Percentiles rank a stretch among this genome's conserved stretches.
Conservation (phyloP, 2,888 invertebrate species). For the Thecocarcelia acutangulata region DNA sequence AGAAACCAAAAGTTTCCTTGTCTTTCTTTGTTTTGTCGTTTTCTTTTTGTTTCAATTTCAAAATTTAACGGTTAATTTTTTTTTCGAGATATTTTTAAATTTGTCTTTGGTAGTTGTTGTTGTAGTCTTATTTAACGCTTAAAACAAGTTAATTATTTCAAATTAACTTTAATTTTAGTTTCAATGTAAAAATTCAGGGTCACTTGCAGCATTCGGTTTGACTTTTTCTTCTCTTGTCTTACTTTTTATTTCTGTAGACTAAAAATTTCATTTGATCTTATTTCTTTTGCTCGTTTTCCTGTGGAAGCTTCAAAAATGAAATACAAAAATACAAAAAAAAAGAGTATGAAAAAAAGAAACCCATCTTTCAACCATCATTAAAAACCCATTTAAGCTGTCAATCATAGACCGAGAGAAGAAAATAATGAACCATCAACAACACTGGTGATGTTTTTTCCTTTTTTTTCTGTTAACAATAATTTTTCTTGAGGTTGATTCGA, state of each 20-base stretch:
- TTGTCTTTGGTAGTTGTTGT: slow-evolving; percentile 6
- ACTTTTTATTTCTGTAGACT: not conserved
- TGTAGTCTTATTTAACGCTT: slow-evolving; percentile 5
- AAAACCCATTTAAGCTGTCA: slow-evolving; percentile 80
- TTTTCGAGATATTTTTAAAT: slow-evolving; percentile 34
- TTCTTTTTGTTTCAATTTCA: not conserved
- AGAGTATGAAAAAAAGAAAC: slow-evolving; percentile 27
- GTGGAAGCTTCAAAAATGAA: slow-evolving; percentile 2
- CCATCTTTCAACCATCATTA: slow-evolving; percentile 74
- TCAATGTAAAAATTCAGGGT: slow-evolving; percentile 61
- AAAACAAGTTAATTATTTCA: slow-evolving; percentile 48
- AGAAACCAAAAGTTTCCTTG: slow-evolving; percentile 30
- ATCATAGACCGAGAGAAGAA: slow-evolving; percentile 72
- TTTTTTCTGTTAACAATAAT: slow-evolving; percentile 4
- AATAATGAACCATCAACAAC: not conserved
- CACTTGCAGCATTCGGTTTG: slow-evolving; percentile 25
- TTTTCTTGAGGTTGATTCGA: slow-evolving; percentile 9
- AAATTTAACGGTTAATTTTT: slow-evolving; percentile 61
- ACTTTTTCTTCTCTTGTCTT: not conserved
- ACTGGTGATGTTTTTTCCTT: not conserved
- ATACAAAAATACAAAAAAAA: too few relatives aligned
- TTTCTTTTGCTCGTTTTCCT: slow-evolving; percentile 20
- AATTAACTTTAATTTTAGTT: slow-evolving; percentile 65
- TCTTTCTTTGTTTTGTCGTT: slow-evolving; percentile 4
- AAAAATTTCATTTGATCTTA: slow-evolving; percentile 9